A percentile compares a stretch with the other conserved stretches of the same genome.
These are phyloP conservation scores for Sialia sialis DNA, from an alignment of 2,113 vertebrate genomes.

Conservation along the genomic window DNA sequence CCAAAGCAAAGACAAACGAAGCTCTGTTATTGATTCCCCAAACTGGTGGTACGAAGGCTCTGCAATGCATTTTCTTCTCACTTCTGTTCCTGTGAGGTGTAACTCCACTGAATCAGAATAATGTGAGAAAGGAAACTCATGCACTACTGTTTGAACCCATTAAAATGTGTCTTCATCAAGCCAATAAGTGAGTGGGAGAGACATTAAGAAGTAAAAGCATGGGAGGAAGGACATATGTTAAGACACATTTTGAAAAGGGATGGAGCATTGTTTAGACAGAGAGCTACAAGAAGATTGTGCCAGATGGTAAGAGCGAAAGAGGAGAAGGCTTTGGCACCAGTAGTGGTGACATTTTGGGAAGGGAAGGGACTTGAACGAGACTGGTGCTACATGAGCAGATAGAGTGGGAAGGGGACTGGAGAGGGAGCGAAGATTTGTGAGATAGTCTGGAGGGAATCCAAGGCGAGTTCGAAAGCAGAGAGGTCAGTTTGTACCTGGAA, in stretches of 20 bases:
- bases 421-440: slow-evolving; percentile 10
- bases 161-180: slow-evolving; percentile 58
- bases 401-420: slow-evolving; percentile 49
- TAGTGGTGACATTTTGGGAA: slow-evolving; percentile 61
- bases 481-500: slow-evolving; percentile 56
- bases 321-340: slow-evolving; percentile 66
- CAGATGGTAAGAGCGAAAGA: slow-evolving; percentile 66
- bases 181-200: slow-evolving; percentile 64
- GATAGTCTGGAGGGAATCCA: slow-evolving; percentile 55
- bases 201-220: slow-evolving; percentile 62
- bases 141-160: slow-evolving; percentile 53
- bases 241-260: slow-evolving; percentile 61
- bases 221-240: slow-evolving; percentile 69
- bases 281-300: slow-evolving; percentile 41
- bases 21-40: slow-evolving; percentile 9
- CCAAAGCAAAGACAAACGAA: not conserved
- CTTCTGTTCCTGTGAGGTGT: slow-evolving; percentile 46
- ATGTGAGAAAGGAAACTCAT: slow-evolving; percentile 54
- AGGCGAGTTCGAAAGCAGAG: not conserved
- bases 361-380: slow-evolving; percentile 42
- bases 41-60: not conserved
- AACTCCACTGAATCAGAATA: slow-evolving; percentile 55
- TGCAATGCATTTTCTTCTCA: slow-evolving; percentile 53
- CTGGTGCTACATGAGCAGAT: slow-evolving; percentile 54
- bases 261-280: slow-evolving; percentile 63